Evolutionary conservation across 2,888 invertebrate species (phyloP).

Genomic region (Minunthozetes semirufus): DNA sequence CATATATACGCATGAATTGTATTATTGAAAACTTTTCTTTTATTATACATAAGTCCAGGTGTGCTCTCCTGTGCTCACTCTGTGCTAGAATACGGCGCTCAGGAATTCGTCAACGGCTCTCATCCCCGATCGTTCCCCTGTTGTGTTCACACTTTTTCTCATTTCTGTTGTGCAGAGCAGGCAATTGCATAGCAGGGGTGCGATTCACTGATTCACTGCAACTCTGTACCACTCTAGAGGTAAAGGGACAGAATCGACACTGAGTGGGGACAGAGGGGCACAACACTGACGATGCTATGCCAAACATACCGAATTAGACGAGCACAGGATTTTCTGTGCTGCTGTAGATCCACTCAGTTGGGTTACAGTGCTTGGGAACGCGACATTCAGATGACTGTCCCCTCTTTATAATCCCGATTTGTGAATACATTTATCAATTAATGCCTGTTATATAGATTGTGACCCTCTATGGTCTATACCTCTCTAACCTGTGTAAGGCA

Average conservation of each 20-base stretch:
- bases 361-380: constrained; percentile 9
- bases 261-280: neutral
- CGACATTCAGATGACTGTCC: constrained; percentile 2
- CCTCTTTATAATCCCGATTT: constrained; percentile 5
- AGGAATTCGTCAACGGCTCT: constrained; percentile 43
- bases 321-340: neutral
- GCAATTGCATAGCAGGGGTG: constrained; percentile 18
- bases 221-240: neutral
- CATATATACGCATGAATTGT: constrained; percentile 8
- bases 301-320: neutral
- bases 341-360: no score
- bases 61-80: no score
- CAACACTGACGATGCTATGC: neutral
- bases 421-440: constrained; percentile 12
- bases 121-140: constrained; percentile 49
- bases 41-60: neutral
- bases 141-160: constrained; percentile 18
- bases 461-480: neutral
- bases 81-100: constrained; percentile 25
- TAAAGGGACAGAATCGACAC: neutral
- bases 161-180: constrained; percentile 2
- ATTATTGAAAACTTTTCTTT: constrained; percentile 13
- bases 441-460: constrained; percentile 8
- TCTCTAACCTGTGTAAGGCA: no score
- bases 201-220: neutral